Base-by-base conservation (phyloP, 1,140 invertebrate genomes). In the Tribolium castaneum region DNA sequence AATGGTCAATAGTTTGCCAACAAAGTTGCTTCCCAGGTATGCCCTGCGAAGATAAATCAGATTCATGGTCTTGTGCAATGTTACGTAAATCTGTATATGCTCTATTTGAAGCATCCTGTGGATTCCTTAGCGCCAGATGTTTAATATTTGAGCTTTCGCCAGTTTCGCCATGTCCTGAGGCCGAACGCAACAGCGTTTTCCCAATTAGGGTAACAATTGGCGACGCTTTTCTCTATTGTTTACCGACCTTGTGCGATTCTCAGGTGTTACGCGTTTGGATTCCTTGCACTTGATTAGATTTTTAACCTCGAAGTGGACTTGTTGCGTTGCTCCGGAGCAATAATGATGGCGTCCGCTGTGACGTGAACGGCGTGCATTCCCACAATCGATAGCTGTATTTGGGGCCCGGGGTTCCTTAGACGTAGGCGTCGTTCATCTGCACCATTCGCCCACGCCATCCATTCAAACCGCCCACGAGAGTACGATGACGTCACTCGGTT, bases 381-480 rank as follows among this genome's bases (percentile, higher is more conserved):
- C 49, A 75, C 51, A 70, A 79, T 81, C 80, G 78, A 81, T 81
- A 81, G 10, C 71, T 7, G 54, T 74, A 49, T 81, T 81, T 77
- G 75, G 78, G 71, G 80, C 77, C 77, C 75, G 54, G 80, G 80
- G 77, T 81, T 78, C 73, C 66, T 74, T 71, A 52, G 35, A 72
- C 75, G 80, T 79, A 79, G 77, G 80, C 80, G 80, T 75, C 72
- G 72, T 78, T 75, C 72, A 75, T 78, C 72, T 74, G 73, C 74
- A 76, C 52, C 75, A 71, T 71, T 73, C 82, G 72, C 81, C 83
- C 82, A 83, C 82, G 79, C 82, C 66, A 75, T 81, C 82, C 83
- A 83, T 84, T 83, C 80, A 84, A 80, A 52, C 72, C 82, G 80
- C 83, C 83, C 79, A 81, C 83, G 81, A 76, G 74, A 81, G 50